A percentile compares a stretch with the other conserved stretches of the same genome.
Evolutionary conservation across 2,797 vertebrate species (phyloP).

Genomic region (Petrocephalus sullivani): DNA sequence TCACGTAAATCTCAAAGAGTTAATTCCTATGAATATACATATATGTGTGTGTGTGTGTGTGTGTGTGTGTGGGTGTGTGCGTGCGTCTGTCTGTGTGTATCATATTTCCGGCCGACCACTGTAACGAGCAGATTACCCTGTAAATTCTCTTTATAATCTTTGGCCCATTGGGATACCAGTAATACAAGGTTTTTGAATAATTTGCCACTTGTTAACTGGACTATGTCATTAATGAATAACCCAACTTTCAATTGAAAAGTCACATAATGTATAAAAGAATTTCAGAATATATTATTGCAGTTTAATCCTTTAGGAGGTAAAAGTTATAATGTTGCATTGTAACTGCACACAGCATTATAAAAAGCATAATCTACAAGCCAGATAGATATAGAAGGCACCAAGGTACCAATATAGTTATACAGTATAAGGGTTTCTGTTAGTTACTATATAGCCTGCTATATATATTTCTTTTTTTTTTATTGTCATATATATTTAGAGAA

Average conservation of each 20-base stretch:
- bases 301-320: not conserved
- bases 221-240: constrained; percentile 47
- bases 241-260: constrained; percentile 45
- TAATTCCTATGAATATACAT: constrained; percentile 57
- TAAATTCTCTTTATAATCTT: constrained; percentile 41
- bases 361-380: not conserved
- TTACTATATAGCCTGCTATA: not conserved
- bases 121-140: constrained; percentile 40
- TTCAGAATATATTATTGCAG: not conserved
- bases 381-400: not conserved
- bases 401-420: not conserved
- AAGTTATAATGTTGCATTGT: not conserved
- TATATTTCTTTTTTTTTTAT: not conserved
- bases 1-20: constrained; percentile 46
- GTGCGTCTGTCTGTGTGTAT: no score
- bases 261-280: constrained; percentile 29
- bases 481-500: not conserved
- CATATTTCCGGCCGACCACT: constrained; percentile 33
- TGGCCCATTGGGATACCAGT: constrained; percentile 31
- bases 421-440: not conserved
- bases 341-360: not conserved
- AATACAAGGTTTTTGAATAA: constrained; percentile 30
- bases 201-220: constrained; percentile 40
- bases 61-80: no score
- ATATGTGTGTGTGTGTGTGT: no score